Base-by-base conservation (phyloP, 2,113 vertebrate genomes). In the Glaucomys volans region DNA sequence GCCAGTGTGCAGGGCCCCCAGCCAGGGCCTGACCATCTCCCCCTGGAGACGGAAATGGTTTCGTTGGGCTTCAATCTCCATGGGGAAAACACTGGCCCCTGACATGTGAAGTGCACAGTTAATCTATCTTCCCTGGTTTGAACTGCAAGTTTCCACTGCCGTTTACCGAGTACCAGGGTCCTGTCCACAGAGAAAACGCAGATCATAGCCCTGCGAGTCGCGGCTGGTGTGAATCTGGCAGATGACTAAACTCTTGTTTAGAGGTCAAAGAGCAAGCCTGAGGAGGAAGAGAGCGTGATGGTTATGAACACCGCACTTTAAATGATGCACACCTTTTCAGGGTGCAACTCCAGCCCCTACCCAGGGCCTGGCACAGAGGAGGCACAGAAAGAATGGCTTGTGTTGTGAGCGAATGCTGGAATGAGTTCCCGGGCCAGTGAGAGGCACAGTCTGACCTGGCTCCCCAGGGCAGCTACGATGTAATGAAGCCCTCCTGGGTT, bases 31-130 rank as follows among this genome's bases (percentile, higher is more conserved):
- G 0, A 52, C 44, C 35, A 95, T 32, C 8, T 92, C 52, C 57
- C 62, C 3, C 8, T 92, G 26, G 44, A 76, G n/a, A 67, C 40
- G 18, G 64, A 89, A 77, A 88, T 64, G 52, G 35, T 62, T 92
- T 90, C 66, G n/a, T 69, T 85, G 93, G 92, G 24, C 79, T 82
- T 90, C 57, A 32, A 1, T 42, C 20, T 69, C 76, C 40, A 9
- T 64, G 35, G 50, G 40, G 6, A 26, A 47, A 67, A 66, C 30
- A 24, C 52, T 67, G 35, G 22, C 14, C 44, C 44, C 40, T 72
- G 50, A 76, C 72, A 90, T 93, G 44, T 79, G 80, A 88, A 87
- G 42, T 94, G 66, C 2, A 91, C 37, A 57, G 77, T 93, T 74
- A 90, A 52, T 66, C 8, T 35, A 40, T n/a, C 64, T 62, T 95